Conservation (phyloP, 1,140 invertebrate genomes). For the Watersipora subatra region DNA sequence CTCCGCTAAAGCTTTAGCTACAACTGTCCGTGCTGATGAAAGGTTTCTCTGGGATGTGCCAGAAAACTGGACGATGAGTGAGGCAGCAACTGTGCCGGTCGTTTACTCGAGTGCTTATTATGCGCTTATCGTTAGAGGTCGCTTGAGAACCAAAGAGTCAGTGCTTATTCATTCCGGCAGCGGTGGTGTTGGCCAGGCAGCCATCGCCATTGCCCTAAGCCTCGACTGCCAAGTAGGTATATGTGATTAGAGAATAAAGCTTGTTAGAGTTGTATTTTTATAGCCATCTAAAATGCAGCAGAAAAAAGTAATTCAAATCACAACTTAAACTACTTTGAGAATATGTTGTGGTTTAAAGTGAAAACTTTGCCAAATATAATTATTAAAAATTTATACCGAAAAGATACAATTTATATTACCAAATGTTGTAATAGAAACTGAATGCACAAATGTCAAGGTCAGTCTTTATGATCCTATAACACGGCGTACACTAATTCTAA, state of each 20-base stretch:
- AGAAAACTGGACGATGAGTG: conserved; percentile 68
- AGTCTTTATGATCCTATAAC: too few relatives aligned
- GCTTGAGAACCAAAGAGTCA: neutral
- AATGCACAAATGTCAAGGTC: too few relatives aligned
- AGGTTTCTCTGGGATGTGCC: conserved; percentile 82
- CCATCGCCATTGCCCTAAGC: conserved; percentile 77
- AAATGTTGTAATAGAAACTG: too few relatives aligned
- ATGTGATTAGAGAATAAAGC: conserved; percentile 61
- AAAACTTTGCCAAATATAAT: too few relatives aligned
- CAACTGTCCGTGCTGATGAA: conserved; percentile 65
- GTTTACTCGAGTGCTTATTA: conserved; percentile 88
- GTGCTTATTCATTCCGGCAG: conserved; percentile 86
- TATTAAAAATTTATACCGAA: too few relatives aligned
- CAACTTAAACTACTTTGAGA: too few relatives aligned
- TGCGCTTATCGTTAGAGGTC: conserved; percentile 67
- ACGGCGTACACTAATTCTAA: too few relatives aligned
- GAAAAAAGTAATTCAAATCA: too few relatives aligned
- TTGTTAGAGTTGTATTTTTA: too few relatives aligned
- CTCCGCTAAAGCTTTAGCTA: conserved; percentile 67
- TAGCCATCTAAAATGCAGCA: too few relatives aligned
- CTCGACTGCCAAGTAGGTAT: conserved; percentile 54
- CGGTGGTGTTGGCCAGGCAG: conserved; percentile 88
- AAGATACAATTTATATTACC: too few relatives aligned
- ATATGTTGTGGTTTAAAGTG: too few relatives aligned
- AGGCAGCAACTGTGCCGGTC: conserved; percentile 85